Percentiles rank a stretch among this genome's conserved stretches.
phyloP scores from a whole-genome alignment of 2,888 invertebrate species.

The Mellilla xanthometata region DNA sequence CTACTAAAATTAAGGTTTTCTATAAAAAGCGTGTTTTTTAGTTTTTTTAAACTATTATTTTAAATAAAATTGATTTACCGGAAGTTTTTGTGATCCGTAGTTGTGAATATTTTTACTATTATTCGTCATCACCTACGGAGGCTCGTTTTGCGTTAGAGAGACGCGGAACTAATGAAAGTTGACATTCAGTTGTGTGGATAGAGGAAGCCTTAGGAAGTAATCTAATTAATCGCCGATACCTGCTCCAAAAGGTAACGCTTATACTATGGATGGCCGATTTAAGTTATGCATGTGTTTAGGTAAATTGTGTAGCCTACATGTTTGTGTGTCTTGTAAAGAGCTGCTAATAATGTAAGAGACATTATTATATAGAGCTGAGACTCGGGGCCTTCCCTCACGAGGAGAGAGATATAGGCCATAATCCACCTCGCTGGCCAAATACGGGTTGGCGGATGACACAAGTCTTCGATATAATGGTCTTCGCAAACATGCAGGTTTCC shows the following conservation, averaged over 20 bases:
- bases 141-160: conserved; percentile 23
- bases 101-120: conserved; percentile 40
- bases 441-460: too few relatives aligned
- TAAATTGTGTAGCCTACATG: background rate
- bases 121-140: conserved; percentile 48
- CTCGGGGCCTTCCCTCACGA: too few relatives aligned
- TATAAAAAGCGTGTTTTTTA: too few relatives aligned
- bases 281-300: background rate
- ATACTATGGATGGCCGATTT: background rate
- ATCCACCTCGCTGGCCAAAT: too few relatives aligned
- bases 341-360: too few relatives aligned
- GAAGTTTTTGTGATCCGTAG: conserved; percentile 49
- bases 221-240: conserved; percentile 64
- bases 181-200: conserved; percentile 32
- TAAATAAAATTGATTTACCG: conserved; percentile 37
- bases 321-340: too few relatives aligned
- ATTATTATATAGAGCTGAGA: too few relatives aligned
- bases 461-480: too few relatives aligned
- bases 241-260: conserved; percentile 15
- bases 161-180: conserved; percentile 32
- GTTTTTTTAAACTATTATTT: too few relatives aligned
- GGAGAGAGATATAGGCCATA: too few relatives aligned
- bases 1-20: too few relatives aligned
- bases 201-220: conserved; percentile 69
- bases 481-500: too few relatives aligned